Conservation (phyloP, 2,113 vertebrate genomes). For the Sinocyclocheilus rhinocerous region DNA sequence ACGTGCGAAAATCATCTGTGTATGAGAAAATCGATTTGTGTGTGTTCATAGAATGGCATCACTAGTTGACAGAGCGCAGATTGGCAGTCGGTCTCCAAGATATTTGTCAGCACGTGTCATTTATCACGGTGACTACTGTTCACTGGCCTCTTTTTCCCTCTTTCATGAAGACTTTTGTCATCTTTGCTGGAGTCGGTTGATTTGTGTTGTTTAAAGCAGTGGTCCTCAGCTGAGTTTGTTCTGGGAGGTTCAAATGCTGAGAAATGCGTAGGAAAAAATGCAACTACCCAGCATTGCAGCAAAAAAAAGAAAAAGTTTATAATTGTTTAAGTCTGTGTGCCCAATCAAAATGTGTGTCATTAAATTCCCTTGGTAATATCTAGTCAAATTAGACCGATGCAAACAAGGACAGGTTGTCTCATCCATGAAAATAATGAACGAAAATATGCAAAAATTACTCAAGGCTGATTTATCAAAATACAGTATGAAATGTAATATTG, state of each 20-base stretch:
- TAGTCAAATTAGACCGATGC: background rate
- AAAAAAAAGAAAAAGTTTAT: background rate
- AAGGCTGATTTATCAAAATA: background rate
- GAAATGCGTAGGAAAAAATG: background rate
- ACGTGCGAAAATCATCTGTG: constrained; percentile 2
- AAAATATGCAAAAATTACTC: background rate
- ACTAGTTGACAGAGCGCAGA: constrained; percentile 29
- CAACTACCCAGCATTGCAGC: background rate
- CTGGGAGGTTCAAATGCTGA: background rate
- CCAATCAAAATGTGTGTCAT: background rate
- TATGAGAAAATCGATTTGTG: background rate
- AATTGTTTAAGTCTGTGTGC: background rate
- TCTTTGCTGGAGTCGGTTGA: background rate
- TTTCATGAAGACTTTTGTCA: background rate
- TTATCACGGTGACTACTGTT: constrained; percentile 15
- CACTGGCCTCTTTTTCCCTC: background rate
- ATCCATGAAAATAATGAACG: background rate
- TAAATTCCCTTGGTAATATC: background rate
- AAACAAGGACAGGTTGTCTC: background rate
- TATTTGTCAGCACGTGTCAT: background rate
- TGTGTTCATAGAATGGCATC: constrained; percentile 28
- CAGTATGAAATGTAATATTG: background rate
- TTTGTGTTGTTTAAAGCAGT: background rate
- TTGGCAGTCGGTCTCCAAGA: constrained; percentile 33
- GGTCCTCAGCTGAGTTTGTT: background rate